Percentiles rank a stretch among this genome's conserved stretches.
phyloP scores from a whole-genome alignment of 2,797 vertebrate species.

The Microchirus variegatus region DNA sequence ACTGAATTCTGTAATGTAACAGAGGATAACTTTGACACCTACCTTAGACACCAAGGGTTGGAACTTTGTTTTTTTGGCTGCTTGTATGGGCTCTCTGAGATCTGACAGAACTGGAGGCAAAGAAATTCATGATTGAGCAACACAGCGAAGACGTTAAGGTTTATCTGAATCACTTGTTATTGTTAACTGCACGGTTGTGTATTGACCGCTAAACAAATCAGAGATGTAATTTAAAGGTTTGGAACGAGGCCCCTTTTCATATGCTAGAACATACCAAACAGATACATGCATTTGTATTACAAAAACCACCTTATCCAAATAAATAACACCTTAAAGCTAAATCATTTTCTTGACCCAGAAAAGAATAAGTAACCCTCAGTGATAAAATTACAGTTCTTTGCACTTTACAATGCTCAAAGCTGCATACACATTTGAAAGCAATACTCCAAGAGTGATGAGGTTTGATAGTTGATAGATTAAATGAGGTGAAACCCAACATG shows the following conservation, averaged over 20 bases:
- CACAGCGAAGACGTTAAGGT: not conserved
- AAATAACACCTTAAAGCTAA: not conserved
- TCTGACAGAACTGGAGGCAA: constrained; percentile 88
- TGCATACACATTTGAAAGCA: not conserved
- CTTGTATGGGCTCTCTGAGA: constrained; percentile 89
- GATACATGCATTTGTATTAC: not conserved
- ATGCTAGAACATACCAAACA: not conserved
- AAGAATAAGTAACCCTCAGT: not conserved
- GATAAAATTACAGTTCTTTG: not conserved
- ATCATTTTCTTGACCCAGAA: not conserved
- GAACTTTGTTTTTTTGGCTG: constrained; percentile 90
- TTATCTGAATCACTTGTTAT: not conserved
- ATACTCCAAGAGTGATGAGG: not conserved
- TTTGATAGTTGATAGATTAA: not conserved
- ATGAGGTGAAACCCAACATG: constrained; percentile 12
- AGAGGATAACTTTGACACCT: constrained; percentile 51
- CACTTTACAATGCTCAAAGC: not conserved
- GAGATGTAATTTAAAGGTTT: not conserved
- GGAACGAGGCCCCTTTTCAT: not conserved
- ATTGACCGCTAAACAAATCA: too few relatives aligned
- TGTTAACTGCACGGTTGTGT: not conserved
- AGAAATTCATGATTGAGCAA: constrained; percentile 5
- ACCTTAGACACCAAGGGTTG: constrained; percentile 89
- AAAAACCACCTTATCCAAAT: not conserved
- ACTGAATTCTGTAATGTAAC: too few relatives aligned